phyloP scores from a whole-genome alignment of 2,113 vertebrate genomes.

The Nipponia nippon region DNA sequence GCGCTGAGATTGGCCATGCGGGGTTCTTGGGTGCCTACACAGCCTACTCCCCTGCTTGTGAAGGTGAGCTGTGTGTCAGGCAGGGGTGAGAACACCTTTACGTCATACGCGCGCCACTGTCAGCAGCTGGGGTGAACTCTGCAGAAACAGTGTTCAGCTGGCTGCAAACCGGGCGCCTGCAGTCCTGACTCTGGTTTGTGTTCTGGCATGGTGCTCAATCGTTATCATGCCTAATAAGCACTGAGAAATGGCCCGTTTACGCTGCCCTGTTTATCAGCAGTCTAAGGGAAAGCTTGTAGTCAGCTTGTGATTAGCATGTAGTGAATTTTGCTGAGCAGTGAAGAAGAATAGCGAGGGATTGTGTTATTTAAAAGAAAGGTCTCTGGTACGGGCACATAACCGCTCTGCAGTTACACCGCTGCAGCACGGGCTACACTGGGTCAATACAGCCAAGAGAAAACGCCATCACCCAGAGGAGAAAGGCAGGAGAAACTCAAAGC shows the following conservation, averaged over 20 bases:
- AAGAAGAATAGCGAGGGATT: not conserved
- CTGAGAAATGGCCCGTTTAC: not conserved
- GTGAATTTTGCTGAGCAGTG: not conserved
- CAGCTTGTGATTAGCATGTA: not conserved
- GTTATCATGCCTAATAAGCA: not conserved
- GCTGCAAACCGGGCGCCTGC: not conserved
- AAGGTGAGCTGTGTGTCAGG: not conserved
- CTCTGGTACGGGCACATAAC: accelerated
- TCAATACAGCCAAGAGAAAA: not conserved
- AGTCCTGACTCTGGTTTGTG: not conserved
- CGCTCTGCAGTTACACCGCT: not conserved
- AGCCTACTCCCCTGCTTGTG: not conserved
- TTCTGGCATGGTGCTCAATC: not conserved
- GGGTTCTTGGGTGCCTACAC: accelerated
- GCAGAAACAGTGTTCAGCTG: not conserved
- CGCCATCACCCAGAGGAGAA: not conserved
- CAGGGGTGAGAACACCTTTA: not conserved
- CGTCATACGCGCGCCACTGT: accelerated
- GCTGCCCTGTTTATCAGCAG: not conserved
- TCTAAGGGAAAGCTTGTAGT: not conserved
- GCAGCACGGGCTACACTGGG: not conserved
- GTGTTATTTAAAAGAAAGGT: not conserved
- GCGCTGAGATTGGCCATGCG: accelerated
- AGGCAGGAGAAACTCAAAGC: not conserved
- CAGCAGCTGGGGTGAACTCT: not conserved